A percentile compares a stretch with the other conserved stretches of the same genome.
Conservation (phyloP, 2,113 vertebrate genomes). For the Gobiocypris rarus region DNA sequence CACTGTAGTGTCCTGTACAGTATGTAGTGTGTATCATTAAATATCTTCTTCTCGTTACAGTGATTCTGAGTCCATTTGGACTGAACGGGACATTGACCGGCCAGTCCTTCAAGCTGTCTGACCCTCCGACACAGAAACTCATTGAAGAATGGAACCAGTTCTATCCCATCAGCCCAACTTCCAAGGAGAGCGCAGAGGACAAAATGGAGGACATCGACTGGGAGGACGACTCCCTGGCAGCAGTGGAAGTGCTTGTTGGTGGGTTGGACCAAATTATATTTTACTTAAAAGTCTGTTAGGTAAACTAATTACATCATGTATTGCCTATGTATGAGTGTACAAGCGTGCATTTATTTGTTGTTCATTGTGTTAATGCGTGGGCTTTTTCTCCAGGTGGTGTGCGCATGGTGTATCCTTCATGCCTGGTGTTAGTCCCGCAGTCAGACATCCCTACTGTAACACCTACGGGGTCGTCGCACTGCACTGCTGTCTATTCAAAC, state of each 20-base stretch:
- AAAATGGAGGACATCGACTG: conserved; percentile 93
- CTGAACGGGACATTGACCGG: conserved; percentile 95
- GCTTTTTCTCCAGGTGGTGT: conserved; percentile 83
- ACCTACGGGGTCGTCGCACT: conserved; percentile 89
- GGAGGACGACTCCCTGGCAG: conserved; percentile 96
- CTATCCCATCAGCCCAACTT: conserved; percentile 90
- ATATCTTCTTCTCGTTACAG: conserved; percentile 65
- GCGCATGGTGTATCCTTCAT: conserved; percentile 95
- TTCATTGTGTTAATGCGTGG: background rate
- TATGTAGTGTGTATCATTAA: background rate
- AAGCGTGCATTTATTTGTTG: background rate
- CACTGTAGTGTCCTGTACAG: background rate
- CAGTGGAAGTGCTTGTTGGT: conserved; percentile 98
- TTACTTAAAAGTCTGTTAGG: background rate
- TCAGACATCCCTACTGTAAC: conserved; percentile 89
- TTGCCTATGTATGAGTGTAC: too few species aligned
- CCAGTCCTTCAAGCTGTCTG: conserved; percentile 97
- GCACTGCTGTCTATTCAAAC: conserved; percentile 89
- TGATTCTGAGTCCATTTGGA: conserved; percentile 97
- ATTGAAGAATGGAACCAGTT: conserved; percentile 99
- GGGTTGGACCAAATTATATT: conserved; percentile 57
- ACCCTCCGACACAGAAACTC: conserved; percentile 93
- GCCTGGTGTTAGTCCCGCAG: conserved; percentile 94
- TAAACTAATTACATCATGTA: too few species aligned
- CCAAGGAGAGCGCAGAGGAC: conserved; percentile 87